A percentile compares a stretch with the other conserved stretches of the same genome.
These are phyloP conservation scores for Knipowitschia caucasica DNA, from an alignment of 2,797 vertebrate genomes.

Conservation along the genomic window DNA sequence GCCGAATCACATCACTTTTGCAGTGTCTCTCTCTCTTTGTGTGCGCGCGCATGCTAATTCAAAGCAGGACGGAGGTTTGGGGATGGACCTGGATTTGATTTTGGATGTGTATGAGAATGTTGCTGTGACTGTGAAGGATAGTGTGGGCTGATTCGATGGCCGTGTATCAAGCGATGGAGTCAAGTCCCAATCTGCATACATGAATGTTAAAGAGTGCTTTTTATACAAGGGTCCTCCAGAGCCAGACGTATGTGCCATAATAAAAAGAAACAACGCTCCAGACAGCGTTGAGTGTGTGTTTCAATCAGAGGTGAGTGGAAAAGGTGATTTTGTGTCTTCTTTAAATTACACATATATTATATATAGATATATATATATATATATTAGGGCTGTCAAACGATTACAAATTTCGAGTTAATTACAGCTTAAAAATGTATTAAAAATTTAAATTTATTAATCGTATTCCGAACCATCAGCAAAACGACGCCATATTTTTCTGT, in stretches of 20 bases:
- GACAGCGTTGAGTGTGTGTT: constrained; percentile 9
- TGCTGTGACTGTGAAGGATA: constrained; percentile 21
- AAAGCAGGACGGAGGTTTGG: constrained; percentile 30
- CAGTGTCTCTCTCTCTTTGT: constrained; percentile 14
- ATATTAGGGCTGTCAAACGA: too few species aligned
- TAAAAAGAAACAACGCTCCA: constrained; percentile 19
- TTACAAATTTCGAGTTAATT: too few species aligned
- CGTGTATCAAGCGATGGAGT: constrained; percentile 36
- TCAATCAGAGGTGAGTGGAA: constrained; percentile 18
- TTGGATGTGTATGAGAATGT: constrained; percentile 29
- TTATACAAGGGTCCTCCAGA: constrained; percentile 23
- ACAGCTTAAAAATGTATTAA: too few species aligned
- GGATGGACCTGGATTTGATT: constrained; percentile 30
- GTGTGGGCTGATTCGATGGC: constrained; percentile 31
- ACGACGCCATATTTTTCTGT: too few species aligned
- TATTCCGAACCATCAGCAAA: too few species aligned
- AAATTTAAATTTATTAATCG: too few species aligned
- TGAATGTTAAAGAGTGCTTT: constrained; percentile 50
- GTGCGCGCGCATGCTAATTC: constrained; percentile 23
- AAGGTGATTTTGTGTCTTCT: constrained; percentile 7
- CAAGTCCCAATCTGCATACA: constrained; percentile 55
- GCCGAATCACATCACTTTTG: too few species aligned
- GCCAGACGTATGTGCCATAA: constrained; percentile 25
- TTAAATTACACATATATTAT: not conserved
- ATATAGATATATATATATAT: not conserved